A percentile compares a stretch with the other conserved stretches of the same genome.
phyloP scores from a whole-genome alignment of 2,113 vertebrate genomes.

The Eolophus roseicapilla region DNA sequence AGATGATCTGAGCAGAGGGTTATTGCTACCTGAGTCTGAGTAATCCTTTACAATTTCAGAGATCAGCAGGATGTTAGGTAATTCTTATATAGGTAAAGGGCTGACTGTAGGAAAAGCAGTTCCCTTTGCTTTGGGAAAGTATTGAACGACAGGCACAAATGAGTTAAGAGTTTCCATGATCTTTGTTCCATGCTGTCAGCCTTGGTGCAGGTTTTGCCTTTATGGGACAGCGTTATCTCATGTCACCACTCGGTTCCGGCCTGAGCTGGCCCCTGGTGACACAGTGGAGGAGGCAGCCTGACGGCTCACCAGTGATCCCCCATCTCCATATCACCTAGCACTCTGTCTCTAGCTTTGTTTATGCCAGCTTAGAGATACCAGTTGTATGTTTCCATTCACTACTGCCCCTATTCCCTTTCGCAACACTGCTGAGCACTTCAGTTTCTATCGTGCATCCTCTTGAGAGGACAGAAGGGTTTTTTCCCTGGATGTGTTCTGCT shows the following conservation, averaged over 20 bases:
- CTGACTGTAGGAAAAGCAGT: neutral
- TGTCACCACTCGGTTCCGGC: neutral
- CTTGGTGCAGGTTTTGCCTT: neutral
- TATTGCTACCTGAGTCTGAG: neutral
- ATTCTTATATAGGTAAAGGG: neutral
- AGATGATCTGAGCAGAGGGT: neutral
- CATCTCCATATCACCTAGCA: neutral
- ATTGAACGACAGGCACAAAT: neutral
- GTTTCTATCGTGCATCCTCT: neutral
- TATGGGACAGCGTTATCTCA: constrained; percentile 12
- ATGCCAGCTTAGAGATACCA: neutral
- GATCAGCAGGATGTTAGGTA: neutral
- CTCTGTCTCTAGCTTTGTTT: constrained; percentile 9
- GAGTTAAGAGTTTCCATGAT: constrained; percentile 29
- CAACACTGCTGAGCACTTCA: neutral
- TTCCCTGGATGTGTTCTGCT: neutral
- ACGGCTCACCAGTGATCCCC: neutral
- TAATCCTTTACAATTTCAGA: neutral
- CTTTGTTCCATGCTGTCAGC: neutral
- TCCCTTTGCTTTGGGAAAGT: neutral
- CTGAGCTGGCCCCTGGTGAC: constrained; percentile 8
- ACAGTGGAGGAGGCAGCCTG: neutral
- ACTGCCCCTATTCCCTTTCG: neutral
- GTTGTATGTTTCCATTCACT: constrained; percentile 20
- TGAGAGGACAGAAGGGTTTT: neutral